Percentiles rank a stretch among this genome's conserved stretches.
Evolutionary conservation across 2,888 invertebrate species (phyloP).

Genomic region (Linhomoeus sp.): DNA sequence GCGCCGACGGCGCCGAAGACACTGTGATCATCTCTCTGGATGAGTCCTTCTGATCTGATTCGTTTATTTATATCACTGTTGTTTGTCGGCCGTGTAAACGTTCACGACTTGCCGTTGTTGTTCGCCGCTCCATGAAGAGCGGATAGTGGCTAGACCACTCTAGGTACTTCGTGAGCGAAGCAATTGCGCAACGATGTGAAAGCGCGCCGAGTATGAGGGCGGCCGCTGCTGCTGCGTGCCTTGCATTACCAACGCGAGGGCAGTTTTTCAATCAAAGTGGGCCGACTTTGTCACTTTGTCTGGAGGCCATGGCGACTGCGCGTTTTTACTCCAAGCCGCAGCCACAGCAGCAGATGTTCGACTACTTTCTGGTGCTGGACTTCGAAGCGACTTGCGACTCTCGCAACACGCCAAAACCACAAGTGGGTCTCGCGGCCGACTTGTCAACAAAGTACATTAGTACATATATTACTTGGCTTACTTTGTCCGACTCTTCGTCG

Average conservation of each 20-base stretch:
- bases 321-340: background rate
- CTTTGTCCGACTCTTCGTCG: background rate
- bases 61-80: background rate
- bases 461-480: background rate
- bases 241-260: background rate
- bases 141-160: no score
- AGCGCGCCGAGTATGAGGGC: no score
- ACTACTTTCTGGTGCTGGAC: conserved; percentile 41
- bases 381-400: conserved; percentile 42
- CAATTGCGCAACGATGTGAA: no score
- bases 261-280: background rate
- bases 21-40: no score
- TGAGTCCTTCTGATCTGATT: conserved; percentile 37
- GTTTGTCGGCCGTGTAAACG: background rate
- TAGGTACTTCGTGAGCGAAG: no score
- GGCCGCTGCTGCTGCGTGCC: no score
- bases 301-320: background rate
- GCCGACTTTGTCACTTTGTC: background rate
- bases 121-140: background rate
- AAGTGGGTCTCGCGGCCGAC: conserved; percentile 19
- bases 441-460: background rate
- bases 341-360: conserved; percentile 25
- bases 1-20: no score
- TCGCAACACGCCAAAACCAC: conserved; percentile 24
- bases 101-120: background rate